These are phyloP conservation scores for Toxotes chatareus DNA, from an alignment of 2,113 vertebrate species.

Conservation along the genomic window DNA sequence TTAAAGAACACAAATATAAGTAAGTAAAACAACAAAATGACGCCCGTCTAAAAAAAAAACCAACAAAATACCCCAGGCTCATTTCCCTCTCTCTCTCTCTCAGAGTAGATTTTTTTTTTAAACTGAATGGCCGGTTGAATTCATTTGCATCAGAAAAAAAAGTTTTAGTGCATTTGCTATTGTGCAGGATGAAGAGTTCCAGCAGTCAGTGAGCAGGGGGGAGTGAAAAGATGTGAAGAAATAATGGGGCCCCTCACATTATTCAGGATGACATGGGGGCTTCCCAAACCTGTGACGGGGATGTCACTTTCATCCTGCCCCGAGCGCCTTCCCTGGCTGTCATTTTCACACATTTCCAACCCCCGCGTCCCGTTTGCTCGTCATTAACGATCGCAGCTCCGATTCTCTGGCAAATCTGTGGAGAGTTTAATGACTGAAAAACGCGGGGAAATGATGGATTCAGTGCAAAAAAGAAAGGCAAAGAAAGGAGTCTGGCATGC, in stretches of 20 bases:
- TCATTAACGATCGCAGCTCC: neutral
- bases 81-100: conserved; percentile 1
- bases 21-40: neutral
- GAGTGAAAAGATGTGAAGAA: conserved; percentile 87
- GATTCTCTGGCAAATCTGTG: neutral
- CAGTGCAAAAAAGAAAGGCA: neutral
- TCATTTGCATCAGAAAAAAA: conserved; percentile 97
- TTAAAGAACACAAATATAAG: neutral
- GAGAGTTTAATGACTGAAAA: conserved; percentile 24
- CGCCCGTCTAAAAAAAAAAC: neutral
- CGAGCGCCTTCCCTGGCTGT: conserved; percentile 55
- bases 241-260: conserved; percentile 90
- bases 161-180: conserved; percentile 93
- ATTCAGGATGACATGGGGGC: conserved; percentile 82
- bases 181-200: conserved; percentile 92
- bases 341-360: conserved; percentile 66
- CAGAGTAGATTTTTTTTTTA: conserved; percentile 80
- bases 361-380: neutral
- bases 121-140: conserved; percentile 79
- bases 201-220: conserved; percentile 87
- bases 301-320: conserved; percentile 90
- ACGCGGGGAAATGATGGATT: neutral
- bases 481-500: neutral
- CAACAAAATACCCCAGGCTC: neutral
- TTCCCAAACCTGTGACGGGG: conserved; percentile 85